Evolutionary conservation across 2,888 invertebrate species (phyloP).

Genomic region (Ichneumon xanthorius): DNA sequence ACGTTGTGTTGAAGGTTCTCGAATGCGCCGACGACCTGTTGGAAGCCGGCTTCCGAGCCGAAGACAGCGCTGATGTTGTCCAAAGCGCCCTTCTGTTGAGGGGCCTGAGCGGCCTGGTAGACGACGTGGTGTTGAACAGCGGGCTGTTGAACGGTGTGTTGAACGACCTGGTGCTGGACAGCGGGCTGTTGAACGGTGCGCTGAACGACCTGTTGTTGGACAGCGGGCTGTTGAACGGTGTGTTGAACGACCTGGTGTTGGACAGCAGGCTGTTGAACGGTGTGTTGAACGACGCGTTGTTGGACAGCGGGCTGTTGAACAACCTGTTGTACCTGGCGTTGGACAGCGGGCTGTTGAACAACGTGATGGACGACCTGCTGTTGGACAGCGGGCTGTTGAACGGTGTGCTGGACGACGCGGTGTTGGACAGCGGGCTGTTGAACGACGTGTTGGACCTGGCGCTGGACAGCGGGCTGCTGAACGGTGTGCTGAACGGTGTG

Average conservation of each 20-base stretch:
- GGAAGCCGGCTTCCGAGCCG: not conserved
- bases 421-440: too few relatives aligned
- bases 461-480: too few relatives aligned
- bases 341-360: conserved; percentile 7
- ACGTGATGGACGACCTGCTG: not conserved
- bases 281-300: not conserved
- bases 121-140: not conserved
- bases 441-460: too few relatives aligned
- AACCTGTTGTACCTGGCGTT: not conserved
- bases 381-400: not conserved
- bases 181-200: not conserved
- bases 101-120: conserved; percentile 16
- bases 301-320: too few relatives aligned
- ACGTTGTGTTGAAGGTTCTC: conserved; percentile 6
- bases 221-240: not conserved
- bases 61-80: conserved; percentile 20
- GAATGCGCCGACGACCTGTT: not conserved
- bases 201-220: not conserved
- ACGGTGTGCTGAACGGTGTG: too few relatives aligned
- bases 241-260: not conserved
- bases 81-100: conserved; percentile 17
- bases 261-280: not conserved
- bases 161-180: not conserved
- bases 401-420: not conserved
- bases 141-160: too few relatives aligned